Evolutionary conservation across 2,888 invertebrate species (phyloP), one percentile per base, ranked within the genome.

Genomic region (Dione juno): DNA sequence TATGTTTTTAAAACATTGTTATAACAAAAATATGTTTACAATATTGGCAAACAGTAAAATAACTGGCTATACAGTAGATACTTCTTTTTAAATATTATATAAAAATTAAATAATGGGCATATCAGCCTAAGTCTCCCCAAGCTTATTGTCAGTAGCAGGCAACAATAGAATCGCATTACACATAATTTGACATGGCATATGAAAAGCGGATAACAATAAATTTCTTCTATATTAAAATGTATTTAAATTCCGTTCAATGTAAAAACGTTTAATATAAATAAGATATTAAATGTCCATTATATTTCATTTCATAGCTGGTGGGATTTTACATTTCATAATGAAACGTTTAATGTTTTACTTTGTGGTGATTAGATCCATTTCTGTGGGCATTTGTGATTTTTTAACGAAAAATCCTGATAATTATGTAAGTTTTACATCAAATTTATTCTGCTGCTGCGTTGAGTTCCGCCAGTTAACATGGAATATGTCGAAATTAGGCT

Each of bases 391-490:
- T 28, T 76, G 76, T 11, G 77, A 80, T 67, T 72, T 79, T 21
- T 70, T 75, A 11, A 54, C 77, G 9, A 82, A 78, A 76, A 81
- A 67, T 67, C 58, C 76, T 7, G 80, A 83, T 48, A 84, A 81
- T 74, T 84, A 81, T 70, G 84, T 84, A 73, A 84, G 83, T 57
- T n/a, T 63, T 52, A 28, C n/a, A n/a, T n/a, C n/a, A n/a, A n/a
- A n/a, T n/a, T n/a, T n/a, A n/a, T n/a, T n/a, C n/a, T n/a, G n/a
- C n/a, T n/a, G n/a, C n/a, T n/a, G n/a, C n/a, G n/a, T n/a, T n/a
- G n/a, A n/a, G n/a, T n/a, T n/a, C n/a, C n/a, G n/a, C n/a, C n/a
- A n/a, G n/a, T n/a, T n/a, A n/a, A n/a, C n/a, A n/a, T n/a, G n/a
- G n/a, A n/a, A n/a, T n/a, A n/a, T n/a, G n/a, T n/a, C n/a, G n/a